These are phyloP conservation scores for Carassius gibelio DNA, from an alignment of 2,113 vertebrate genomes.

Conservation along the genomic window DNA sequence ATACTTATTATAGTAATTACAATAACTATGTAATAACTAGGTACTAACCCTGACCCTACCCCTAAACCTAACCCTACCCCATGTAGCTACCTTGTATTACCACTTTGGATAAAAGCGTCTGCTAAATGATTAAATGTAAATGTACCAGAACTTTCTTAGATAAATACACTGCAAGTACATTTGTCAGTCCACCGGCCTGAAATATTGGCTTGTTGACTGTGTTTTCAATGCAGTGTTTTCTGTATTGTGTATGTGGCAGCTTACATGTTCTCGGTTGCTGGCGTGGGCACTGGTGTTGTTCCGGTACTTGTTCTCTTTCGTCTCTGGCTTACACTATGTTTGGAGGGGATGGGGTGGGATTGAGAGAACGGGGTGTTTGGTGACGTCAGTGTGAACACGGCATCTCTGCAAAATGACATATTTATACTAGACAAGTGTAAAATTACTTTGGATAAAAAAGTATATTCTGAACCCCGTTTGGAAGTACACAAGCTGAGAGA, in stretches of 20 bases:
- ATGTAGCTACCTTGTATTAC: too few relatives aligned
- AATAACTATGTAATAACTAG: too few relatives aligned
- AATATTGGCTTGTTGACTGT: not conserved
- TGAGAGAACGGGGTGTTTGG: slow-evolving; percentile 15
- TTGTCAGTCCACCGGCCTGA: not conserved
- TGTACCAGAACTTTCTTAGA: too few relatives aligned
- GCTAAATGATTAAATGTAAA: too few relatives aligned
- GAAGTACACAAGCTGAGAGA: too few relatives aligned
- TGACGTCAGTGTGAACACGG: slow-evolving; percentile 43
- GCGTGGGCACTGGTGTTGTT: not conserved
- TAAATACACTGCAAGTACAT: not conserved
- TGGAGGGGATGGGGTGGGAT: not conserved
- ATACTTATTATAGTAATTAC: too few relatives aligned
- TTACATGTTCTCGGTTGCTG: not conserved
- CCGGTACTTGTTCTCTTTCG: not conserved
- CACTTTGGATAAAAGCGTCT: too few relatives aligned
- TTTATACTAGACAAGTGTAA: too few relatives aligned
- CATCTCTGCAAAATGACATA: not conserved
- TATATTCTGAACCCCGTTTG: too few relatives aligned
- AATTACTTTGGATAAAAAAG: too few relatives aligned
- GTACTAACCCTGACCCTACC: too few relatives aligned
- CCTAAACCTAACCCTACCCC: too few relatives aligned
- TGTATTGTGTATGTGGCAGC: not conserved
- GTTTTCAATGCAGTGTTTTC: not conserved
- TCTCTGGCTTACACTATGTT: not conserved